Conservation (phyloP, 53 echinoderm and acorn worm species). For the Paelopatides confundens region DNA sequence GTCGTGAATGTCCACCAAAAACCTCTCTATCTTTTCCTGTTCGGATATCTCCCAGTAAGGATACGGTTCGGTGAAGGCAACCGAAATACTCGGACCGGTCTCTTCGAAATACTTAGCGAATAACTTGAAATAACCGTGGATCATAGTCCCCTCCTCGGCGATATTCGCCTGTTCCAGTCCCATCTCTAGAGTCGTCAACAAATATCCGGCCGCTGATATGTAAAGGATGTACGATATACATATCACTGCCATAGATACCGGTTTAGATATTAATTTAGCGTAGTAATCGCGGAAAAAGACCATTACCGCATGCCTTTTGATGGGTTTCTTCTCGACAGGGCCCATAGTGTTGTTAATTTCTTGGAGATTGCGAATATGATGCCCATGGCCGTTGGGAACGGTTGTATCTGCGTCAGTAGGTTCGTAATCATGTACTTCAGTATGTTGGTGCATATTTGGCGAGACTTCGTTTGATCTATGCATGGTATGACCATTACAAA, state of each 20-base stretch:
- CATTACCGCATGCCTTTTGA: constrained; percentile 58
- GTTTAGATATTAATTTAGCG: constrained; percentile 51
- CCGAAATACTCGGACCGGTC: constrained; percentile 62
- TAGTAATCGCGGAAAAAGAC: constrained; percentile 60
- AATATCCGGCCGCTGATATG: constrained; percentile 53
- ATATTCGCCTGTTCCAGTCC: constrained; percentile 63
- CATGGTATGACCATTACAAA: constrained; percentile 63
- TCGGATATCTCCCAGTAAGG: constrained; percentile 54
- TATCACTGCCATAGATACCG: constrained; percentile 31
- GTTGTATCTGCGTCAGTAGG: not conserved
- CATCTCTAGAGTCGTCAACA: constrained; percentile 42
- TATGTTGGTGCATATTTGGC: not conserved
- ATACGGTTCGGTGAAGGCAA: constrained; percentile 48
- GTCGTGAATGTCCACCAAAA: constrained; percentile 46
- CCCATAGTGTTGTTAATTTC: not conserved
- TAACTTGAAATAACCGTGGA: constrained; percentile 49
- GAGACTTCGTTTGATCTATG: constrained; percentile 31
- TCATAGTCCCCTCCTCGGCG: constrained; percentile 55
- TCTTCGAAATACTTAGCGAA: constrained; percentile 39
- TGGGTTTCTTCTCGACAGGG: not conserved
- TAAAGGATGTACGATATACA: constrained; percentile 52
- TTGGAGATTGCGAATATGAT: not conserved
- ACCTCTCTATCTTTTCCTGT: constrained; percentile 48
- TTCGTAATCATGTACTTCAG: not conserved
- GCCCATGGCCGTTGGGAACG: not conserved